A percentile compares a stretch with the other conserved stretches of the same genome.
phyloP scores from a whole-genome alignment of 2,113 vertebrate species.

The Arizona elegans region DNA sequence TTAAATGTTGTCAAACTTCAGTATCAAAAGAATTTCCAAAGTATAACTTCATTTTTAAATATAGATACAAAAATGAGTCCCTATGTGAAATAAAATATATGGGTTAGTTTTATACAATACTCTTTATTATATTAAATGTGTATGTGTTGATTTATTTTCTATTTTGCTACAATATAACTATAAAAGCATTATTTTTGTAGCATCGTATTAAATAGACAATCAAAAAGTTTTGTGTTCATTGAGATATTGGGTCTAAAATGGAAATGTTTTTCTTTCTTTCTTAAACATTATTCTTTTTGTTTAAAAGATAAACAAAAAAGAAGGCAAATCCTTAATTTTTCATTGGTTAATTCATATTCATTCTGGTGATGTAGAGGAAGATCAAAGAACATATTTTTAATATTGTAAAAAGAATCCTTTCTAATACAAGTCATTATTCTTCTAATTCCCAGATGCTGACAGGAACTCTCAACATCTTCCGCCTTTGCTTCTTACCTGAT shows the following conservation, averaged over 20 bases:
- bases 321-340: neutral
- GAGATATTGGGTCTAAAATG: fast-evolving
- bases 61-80: slow-evolving; percentile 25
- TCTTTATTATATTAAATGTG: neutral
- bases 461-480: slow-evolving; percentile 4
- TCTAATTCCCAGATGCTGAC: neutral
- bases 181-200: neutral
- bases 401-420: slow-evolving; percentile 17
- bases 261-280: neutral
- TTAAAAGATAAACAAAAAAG: slow-evolving; percentile 37
- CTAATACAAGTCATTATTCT: slow-evolving; percentile 21
- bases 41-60: slow-evolving; percentile 24
- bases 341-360: slow-evolving; percentile 28
- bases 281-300: slow-evolving; percentile 22
- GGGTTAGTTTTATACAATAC: neutral
- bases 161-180: neutral
- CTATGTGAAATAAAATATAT: neutral
- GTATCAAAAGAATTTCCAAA: slow-evolving; percentile 49
- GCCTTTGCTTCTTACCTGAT: slow-evolving; percentile 8
- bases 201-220: neutral
- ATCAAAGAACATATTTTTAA: slow-evolving; percentile 19
- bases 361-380: slow-evolving; percentile 20
- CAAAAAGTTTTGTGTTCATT: neutral
- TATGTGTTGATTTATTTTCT: neutral
- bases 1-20: slow-evolving; percentile 24